These are phyloP conservation scores for Magallana angulata DNA, from an alignment of 1,140 invertebrate genomes.

Conservation along the genomic window DNA sequence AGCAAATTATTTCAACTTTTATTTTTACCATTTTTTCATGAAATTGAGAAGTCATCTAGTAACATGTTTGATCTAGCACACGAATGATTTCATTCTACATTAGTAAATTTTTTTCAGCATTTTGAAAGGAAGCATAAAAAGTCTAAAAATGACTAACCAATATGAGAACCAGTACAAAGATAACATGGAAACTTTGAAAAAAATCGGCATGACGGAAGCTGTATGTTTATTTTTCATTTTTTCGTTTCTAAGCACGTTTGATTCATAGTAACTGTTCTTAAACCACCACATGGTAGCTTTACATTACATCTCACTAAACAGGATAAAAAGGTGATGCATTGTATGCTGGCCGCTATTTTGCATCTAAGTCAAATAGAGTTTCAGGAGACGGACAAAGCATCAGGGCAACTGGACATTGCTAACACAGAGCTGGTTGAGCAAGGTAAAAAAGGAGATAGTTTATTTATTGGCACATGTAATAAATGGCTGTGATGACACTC, in stretches of 20 bases:
- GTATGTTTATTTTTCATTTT: constrained; percentile 45
- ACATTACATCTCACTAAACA: constrained; percentile 64
- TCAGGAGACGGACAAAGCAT: constrained; percentile 77
- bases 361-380: constrained; percentile 75
- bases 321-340: constrained; percentile 80
- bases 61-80: no score
- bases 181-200: constrained; percentile 61
- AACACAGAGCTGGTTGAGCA: constrained; percentile 58
- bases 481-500: no score
- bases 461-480: no score
- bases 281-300: no score
- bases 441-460: background rate
- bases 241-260: background rate
- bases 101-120: background rate
- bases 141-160: constrained; percentile 35
- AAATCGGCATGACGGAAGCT: constrained; percentile 58
- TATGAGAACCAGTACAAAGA: constrained; percentile 64
- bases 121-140: constrained; percentile 30
- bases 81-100: no score
- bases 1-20: no score
- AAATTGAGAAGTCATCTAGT: no score
- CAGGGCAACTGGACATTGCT: constrained; percentile 65
- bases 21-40: no score
- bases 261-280: no score
- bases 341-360: constrained; percentile 74